These are phyloP conservation scores for Phasianus colchicus DNA, from an alignment of 2,113 vertebrate species.

Conservation along the genomic window DNA sequence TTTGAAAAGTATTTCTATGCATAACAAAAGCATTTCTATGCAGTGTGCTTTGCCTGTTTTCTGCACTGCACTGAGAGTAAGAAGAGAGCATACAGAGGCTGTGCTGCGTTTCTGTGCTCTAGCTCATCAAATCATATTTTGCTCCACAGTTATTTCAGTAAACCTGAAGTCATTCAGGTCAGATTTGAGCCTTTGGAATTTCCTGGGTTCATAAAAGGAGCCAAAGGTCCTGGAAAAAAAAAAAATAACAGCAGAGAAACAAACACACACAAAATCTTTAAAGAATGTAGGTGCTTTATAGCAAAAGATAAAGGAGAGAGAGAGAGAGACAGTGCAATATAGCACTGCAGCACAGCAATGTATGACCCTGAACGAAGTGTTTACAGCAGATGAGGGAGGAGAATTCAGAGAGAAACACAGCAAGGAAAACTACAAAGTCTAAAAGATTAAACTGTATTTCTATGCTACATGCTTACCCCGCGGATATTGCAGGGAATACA, in stretches of 20 bases:
- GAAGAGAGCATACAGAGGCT: background rate
- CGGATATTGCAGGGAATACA: background rate
- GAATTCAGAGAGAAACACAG: background rate
- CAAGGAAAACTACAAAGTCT: background rate
- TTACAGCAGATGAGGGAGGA: background rate
- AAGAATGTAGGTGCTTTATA: background rate
- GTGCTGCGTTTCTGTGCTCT: background rate
- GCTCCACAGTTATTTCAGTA: background rate
- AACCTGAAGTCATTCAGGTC: background rate
- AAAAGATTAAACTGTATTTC: background rate
- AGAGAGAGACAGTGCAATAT: background rate
- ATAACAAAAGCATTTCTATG: background rate
- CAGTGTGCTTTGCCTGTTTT: background rate
- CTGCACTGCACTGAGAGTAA: background rate
- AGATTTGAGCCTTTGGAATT: background rate
- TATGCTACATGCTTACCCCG: background rate
- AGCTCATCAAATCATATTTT: background rate
- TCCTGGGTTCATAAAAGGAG: background rate
- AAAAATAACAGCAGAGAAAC: background rate
- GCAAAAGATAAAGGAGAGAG: background rate
- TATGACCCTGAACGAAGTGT: background rate
- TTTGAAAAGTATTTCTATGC: background rate
- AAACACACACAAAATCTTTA: background rate
- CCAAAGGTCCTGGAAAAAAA: background rate
- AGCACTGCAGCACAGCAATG: background rate